Evolutionary conservation across 1,140 invertebrate genomes (phyloP), one percentile per base, ranked within the genome.

Genomic region (Ericerus pela): DNA sequence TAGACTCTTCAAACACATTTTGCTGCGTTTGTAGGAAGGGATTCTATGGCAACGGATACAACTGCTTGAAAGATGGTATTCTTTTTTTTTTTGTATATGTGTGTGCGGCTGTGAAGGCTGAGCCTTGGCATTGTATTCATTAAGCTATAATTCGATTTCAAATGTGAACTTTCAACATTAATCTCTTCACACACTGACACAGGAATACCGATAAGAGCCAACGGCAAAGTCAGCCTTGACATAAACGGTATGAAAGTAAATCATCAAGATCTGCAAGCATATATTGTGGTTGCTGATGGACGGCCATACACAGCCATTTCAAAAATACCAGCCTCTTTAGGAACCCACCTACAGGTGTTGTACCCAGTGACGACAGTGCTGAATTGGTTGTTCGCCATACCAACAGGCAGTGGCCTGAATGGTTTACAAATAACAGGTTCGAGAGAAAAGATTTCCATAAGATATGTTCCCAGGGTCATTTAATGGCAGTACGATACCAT

Each of bases 351-450:
- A 59, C 87, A 92, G 66, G 75, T 86, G 18, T 70, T 94, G 0
- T 79, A 81, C 57, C 77, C 84, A 4, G 67, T 96, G 3, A 88
- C 87, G 2, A 76, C 77, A 18, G 76, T 87, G 1, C 81, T 95
- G 51, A 89, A 88, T 10, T 97, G 91, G 88, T 69, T 96, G 0
- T 96, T 96, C 69, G 89, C 93, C 5, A 84, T 84, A 63, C 79
- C 84, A 1, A 72, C 79, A 20, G 76, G 76, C 2, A 70, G 76
- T 10, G 81, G 82, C 0, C 73, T 76, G 29, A 97, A 96, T 70
- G 93, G 93, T 33, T 96, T 90, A 65, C 79, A 86, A 67, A 66
- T 89, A 2, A 81, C 82, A 61, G 82, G 82, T 81, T 24, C 20
- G 4, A 16, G 30, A 38, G 26, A 31, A 58, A 24, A 22, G 24